These are phyloP conservation scores for Hipparchia semele DNA, from an alignment of 2,888 invertebrate genomes.

Conservation along the genomic window DNA sequence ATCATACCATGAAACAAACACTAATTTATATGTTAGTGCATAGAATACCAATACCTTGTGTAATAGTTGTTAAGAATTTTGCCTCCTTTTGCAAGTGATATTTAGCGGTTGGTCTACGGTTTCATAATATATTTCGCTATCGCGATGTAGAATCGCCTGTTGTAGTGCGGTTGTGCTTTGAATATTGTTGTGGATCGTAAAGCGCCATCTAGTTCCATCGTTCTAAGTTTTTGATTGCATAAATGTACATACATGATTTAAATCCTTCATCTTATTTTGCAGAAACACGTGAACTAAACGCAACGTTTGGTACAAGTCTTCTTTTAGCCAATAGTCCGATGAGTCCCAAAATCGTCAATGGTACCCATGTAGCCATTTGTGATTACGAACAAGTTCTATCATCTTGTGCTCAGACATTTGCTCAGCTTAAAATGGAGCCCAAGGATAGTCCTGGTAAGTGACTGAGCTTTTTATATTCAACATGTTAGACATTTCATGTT, in stretches of 20 bases:
- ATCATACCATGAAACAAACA: too few relatives aligned
- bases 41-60: too few relatives aligned
- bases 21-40: too few relatives aligned
- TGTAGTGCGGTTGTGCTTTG: too few relatives aligned
- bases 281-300: slow-evolving; percentile 93
- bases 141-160: too few relatives aligned
- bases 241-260: background rate
- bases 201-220: too few relatives aligned
- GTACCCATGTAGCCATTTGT: slow-evolving; percentile 95
- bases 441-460: slow-evolving; percentile 89
- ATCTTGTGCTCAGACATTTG: slow-evolving; percentile 88
- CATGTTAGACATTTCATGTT: background rate
- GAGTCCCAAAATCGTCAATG: slow-evolving; percentile 98
- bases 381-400: slow-evolving; percentile 89
- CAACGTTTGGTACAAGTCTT: slow-evolving; percentile 96
- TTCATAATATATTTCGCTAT: too few relatives aligned
- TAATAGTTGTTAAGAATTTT: too few relatives aligned
- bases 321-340: slow-evolving; percentile 97
- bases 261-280: slow-evolving; percentile 29
- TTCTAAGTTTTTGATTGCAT: too few relatives aligned
- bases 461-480: background rate
- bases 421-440: slow-evolving; percentile 87
- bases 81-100: too few relatives aligned
- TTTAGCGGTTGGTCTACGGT: too few relatives aligned
- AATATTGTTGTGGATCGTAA: too few relatives aligned